Percentiles rank a stretch among this genome's conserved stretches.
Evolutionary conservation across 2,113 vertebrate genomes (phyloP).

Genomic region (Gymnarchus niloticus): DNA sequence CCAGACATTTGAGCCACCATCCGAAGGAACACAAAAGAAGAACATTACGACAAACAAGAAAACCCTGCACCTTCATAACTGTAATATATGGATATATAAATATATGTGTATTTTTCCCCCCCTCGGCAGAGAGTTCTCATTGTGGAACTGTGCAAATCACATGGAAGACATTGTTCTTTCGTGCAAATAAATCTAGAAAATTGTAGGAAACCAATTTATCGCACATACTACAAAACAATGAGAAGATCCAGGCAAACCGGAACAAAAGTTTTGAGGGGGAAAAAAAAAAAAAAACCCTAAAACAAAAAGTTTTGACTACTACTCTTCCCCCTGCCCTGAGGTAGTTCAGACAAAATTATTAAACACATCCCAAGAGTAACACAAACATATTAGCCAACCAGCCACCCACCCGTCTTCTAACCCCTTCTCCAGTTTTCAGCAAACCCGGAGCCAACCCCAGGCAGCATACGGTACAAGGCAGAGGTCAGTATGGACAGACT

Average conservation of each 20-base stretch:
- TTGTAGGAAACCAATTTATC: background rate
- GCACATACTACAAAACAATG: background rate
- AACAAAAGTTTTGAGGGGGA: background rate
- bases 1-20: background rate
- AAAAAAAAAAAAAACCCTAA: background rate
- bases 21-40: background rate
- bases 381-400: background rate
- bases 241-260: background rate
- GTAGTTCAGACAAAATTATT: background rate
- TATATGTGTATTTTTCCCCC: too few relatives aligned
- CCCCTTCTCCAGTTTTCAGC: background rate
- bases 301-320: background rate
- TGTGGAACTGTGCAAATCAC: too few relatives aligned
- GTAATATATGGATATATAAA: background rate
- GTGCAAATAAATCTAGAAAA: background rate
- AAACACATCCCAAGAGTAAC: background rate
- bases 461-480: too few relatives aligned
- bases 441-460: background rate
- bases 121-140: background rate
- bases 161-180: background rate
- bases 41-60: background rate
- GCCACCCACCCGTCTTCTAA: background rate
- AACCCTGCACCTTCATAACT: background rate
- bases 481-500: background rate
- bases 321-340: background rate